A percentile compares a stretch with the other conserved stretches of the same genome.
Evolutionary conservation across 2,888 invertebrate species (phyloP).

Genomic region (Pristionchus exspectatus): DNA sequence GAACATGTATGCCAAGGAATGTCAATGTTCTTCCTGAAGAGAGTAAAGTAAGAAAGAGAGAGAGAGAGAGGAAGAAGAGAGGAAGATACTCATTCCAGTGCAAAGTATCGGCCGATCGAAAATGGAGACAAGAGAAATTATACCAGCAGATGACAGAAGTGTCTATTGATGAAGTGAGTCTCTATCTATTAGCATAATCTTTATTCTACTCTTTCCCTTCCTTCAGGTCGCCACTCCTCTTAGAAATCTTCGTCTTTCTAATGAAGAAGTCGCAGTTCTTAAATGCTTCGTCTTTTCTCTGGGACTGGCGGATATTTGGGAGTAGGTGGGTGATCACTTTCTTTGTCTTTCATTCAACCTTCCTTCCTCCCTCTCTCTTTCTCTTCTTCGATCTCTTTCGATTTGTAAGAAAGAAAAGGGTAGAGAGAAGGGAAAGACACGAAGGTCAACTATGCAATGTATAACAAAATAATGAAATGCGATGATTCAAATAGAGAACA

Average conservation of each 20-base stretch:
- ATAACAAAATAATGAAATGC: slow-evolving; percentile 35
- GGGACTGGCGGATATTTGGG: slow-evolving; percentile 67
- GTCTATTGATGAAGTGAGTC: slow-evolving; percentile 73
- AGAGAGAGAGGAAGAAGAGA: neutral
- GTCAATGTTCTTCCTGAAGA: slow-evolving; percentile 70
- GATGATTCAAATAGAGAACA: slow-evolving; percentile 13
- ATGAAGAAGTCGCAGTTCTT: slow-evolving; percentile 74
- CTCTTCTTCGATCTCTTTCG: neutral
- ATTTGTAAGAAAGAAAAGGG: slow-evolving; percentile 35
- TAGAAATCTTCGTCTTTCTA: slow-evolving; percentile 66
- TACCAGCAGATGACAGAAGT: slow-evolving; percentile 76
- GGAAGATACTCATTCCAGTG: slow-evolving; percentile 59
- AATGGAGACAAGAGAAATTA: slow-evolving; percentile 77
- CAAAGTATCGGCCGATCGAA: slow-evolving; percentile 72
- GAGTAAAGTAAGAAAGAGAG: slow-evolving; percentile 60
- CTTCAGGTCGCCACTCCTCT: slow-evolving; percentile 73
- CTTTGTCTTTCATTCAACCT: slow-evolving; percentile 43
- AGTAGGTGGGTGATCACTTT: slow-evolving; percentile 37
- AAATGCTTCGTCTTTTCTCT: slow-evolving; percentile 74
- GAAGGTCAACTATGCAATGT: slow-evolving; percentile 9
- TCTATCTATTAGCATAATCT: too few relatives aligned
- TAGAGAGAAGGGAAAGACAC: slow-evolving; percentile 9
- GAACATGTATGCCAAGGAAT: slow-evolving; percentile 75
- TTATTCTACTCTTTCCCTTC: neutral
- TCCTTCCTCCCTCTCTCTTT: neutral